A percentile compares a stretch with the other conserved stretches of the same genome.
Conservation (phyloP, 2,888 invertebrate species). For the Autographa gamma region DNA sequence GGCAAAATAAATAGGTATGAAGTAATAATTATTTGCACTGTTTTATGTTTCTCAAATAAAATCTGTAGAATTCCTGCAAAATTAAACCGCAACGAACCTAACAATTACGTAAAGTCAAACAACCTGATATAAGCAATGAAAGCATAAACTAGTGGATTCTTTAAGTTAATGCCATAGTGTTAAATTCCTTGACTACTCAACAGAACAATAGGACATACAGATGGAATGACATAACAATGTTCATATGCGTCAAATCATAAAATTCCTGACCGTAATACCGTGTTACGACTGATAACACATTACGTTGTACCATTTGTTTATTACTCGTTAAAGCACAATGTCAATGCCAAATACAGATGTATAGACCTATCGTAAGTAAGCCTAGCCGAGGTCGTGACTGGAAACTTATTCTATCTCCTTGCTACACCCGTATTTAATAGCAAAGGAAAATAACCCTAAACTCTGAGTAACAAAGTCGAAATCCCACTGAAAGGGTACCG, state of each 20-base stretch:
- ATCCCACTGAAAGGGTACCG: constrained; percentile 19
- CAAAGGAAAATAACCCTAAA: constrained; percentile 45
- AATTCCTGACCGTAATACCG: constrained; percentile 28
- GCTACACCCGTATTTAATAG: constrained; percentile 48
- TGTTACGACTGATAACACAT: constrained; percentile 50
- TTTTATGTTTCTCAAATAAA: background rate
- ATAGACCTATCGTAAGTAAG: constrained; percentile 63
- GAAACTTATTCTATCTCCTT: constrained; percentile 58
- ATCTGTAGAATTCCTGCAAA: background rate
- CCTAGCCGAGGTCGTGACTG: constrained; percentile 64
- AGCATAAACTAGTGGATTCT: background rate
- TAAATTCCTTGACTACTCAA: background rate
- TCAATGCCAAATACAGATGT: constrained; percentile 72
- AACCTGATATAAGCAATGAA: background rate
- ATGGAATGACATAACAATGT: constrained; percentile 9
- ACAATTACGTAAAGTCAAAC: background rate
- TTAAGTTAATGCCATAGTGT: background rate
- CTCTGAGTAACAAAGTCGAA: constrained; percentile 6
- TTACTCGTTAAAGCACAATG: constrained; percentile 67
- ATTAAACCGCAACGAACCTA: background rate
- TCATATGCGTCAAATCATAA: constrained; percentile 28
- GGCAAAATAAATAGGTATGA: background rate
- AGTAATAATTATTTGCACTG: background rate
- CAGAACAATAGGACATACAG: background rate
- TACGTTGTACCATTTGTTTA: constrained; percentile 44